These are phyloP conservation scores for Oryzias melastigma DNA, from an alignment of 2,113 vertebrate genomes.

Conservation along the genomic window DNA sequence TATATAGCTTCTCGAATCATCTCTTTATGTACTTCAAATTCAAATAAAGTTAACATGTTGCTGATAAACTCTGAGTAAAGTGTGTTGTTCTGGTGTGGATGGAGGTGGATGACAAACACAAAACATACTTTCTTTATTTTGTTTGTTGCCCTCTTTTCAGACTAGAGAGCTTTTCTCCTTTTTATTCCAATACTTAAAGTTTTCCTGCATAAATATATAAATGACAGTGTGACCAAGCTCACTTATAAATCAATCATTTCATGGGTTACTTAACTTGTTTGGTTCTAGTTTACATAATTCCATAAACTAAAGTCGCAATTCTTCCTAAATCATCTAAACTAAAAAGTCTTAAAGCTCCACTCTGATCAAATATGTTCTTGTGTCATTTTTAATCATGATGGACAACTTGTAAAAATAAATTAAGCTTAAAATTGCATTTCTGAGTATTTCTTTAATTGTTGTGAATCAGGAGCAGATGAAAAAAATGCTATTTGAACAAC, in stretches of 20 bases:
- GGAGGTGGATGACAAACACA: background rate
- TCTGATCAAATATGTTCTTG: too few relatives aligned
- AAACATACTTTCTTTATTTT: constrained; percentile 40
- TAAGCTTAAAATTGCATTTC: too few relatives aligned
- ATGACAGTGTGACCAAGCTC: constrained; percentile 54
- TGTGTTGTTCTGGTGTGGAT: constrained; percentile 11
- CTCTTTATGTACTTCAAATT: constrained; percentile 77
- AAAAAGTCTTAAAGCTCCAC: too few relatives aligned
- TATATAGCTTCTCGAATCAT: constrained; percentile 75
- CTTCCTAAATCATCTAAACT: background rate
- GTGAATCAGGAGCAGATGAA: too few relatives aligned
- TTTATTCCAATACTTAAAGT: constrained; percentile 23
- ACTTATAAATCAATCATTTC: constrained; percentile 65
- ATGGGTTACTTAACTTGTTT: constrained; percentile 49
- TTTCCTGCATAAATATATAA: constrained; percentile 46
- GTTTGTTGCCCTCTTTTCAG: constrained; percentile 35
- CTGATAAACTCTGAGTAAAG: constrained; percentile 57
- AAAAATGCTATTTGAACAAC: too few relatives aligned
- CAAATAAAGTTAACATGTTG: constrained; percentile 78
- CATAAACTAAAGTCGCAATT: constrained; percentile 15
- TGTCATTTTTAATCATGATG: too few relatives aligned
- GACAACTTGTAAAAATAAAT: too few relatives aligned
- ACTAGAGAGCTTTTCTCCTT: constrained; percentile 10
- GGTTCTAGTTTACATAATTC: constrained; percentile 39
- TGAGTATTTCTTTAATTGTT: too few relatives aligned